phyloP scores from a whole-genome alignment of 2,888 invertebrate genomes.

The Megamerina dolium region DNA sequence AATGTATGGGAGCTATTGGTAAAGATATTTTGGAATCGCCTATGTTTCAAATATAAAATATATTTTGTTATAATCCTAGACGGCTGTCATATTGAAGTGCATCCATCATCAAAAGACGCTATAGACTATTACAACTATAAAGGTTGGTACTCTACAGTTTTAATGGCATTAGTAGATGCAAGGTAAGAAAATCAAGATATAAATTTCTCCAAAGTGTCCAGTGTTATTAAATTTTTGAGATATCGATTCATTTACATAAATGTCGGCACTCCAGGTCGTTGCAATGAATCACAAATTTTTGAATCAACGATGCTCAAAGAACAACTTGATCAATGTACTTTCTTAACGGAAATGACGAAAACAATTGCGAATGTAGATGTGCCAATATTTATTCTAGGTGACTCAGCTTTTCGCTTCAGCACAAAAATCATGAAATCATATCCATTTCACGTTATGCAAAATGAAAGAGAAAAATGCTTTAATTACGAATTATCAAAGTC shows the following conservation, averaged over 20 bases:
- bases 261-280: conserved; percentile 8
- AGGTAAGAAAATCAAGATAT: conserved; percentile 9
- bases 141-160: conserved; percentile 16
- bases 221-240: background rate
- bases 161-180: conserved; percentile 12
- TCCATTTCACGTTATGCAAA: background rate
- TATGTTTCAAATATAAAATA: too few relatives aligned
- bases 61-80: background rate
- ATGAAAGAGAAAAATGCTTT: conserved; percentile 5
- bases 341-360: background rate
- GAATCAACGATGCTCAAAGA: background rate
- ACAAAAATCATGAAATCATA: conserved; percentile 9
- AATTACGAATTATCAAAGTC: conserved; percentile 11
- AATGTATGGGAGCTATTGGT: conserved; percentile 10
- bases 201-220: too few relatives aligned
- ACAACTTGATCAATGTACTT: background rate
- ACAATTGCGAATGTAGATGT: conserved; percentile 4
- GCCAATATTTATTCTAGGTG: conserved; percentile 7
- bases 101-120: conserved; percentile 8
- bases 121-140: conserved; percentile 14
- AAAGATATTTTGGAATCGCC: too few relatives aligned
- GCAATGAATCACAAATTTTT: conserved; percentile 6
- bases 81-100: conserved; percentile 17
- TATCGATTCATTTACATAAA: conserved; percentile 9
- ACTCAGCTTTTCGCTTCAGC: conserved; percentile 9